Conservation (phyloP, 2,888 invertebrate genomes). For the Beris morrisii region DNA sequence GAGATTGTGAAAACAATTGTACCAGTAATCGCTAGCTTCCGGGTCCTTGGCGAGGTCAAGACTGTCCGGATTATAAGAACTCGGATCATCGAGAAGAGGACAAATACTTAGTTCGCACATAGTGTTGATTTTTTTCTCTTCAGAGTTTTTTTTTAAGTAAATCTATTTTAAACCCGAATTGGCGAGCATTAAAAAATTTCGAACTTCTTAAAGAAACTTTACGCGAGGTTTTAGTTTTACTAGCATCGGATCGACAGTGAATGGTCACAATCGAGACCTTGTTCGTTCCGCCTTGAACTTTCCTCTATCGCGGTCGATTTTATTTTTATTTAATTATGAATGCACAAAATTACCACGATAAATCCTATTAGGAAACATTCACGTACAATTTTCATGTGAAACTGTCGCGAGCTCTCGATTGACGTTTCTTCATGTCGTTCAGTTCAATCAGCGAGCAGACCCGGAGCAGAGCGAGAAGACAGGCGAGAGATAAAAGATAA, state of each 20-base stretch:
- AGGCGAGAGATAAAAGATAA: too few relatives aligned
- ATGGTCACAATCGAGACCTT: background rate
- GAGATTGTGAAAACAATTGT: slow-evolving; percentile 84
- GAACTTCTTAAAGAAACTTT: background rate
- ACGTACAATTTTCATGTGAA: slow-evolving; percentile 9
- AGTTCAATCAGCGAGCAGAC: too few relatives aligned
- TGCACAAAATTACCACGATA: background rate
- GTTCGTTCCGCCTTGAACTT: slow-evolving; percentile 8
- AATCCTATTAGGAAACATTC: background rate
- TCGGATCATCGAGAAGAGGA: slow-evolving; percentile 75
- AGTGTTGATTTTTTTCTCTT: background rate
- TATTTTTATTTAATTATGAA: slow-evolving; percentile 7
- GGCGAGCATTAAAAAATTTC: background rate
- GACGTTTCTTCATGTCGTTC: too few relatives aligned
- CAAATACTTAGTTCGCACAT: slow-evolving; percentile 63
- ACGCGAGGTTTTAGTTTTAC: background rate
- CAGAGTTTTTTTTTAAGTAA: background rate
- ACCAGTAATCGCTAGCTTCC: slow-evolving; percentile 89
- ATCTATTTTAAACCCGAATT: too few relatives aligned
- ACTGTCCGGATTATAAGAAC: slow-evolving; percentile 86
- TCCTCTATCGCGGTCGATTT: background rate
- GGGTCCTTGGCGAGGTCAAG: slow-evolving; percentile 83
- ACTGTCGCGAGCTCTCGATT: too few relatives aligned
- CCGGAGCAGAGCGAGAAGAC: too few relatives aligned
- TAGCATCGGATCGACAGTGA: background rate